These are phyloP conservation scores for Ridgeia piscesae DNA, from an alignment of 1,140 invertebrate genomes.

Conservation along the genomic window DNA sequence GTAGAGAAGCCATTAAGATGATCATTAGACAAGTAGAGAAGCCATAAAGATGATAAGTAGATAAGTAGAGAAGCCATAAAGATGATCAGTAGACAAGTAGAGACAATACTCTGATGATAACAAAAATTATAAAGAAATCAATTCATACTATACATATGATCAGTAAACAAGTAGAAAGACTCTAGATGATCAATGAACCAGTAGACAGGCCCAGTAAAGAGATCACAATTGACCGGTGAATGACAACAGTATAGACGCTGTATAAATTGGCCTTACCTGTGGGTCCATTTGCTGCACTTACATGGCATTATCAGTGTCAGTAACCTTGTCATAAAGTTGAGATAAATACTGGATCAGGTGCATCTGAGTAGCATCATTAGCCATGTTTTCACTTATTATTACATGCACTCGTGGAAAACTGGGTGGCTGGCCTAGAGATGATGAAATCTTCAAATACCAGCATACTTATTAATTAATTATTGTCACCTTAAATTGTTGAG, in stretches of 20 bases:
- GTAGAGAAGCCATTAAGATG: too few species aligned
- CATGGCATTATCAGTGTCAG: neutral
- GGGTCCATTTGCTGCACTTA: neutral
- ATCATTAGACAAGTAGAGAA: too few species aligned
- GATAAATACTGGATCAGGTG: neutral
- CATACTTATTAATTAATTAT: neutral
- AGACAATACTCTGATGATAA: too few species aligned
- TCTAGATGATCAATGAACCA: neutral
- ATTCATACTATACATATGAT: too few species aligned
- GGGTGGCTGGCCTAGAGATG: neutral
- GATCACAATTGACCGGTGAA: too few species aligned
- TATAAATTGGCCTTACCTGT: neutral
- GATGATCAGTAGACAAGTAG: too few species aligned
- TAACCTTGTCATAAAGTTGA: neutral
- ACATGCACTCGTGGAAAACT: neutral
- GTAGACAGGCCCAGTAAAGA: neutral
- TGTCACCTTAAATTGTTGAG: neutral
- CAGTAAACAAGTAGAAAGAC: neutral
- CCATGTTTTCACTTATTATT: neutral
- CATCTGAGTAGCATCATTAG: neutral
- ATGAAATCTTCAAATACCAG: neutral
- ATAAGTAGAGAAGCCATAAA: too few species aligned
- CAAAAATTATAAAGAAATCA: too few species aligned
- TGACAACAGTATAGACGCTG: too few species aligned
- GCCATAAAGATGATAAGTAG: too few species aligned